Base-by-base conservation (phyloP, 1,140 invertebrate genomes). In the Drosophila sp. region DNA sequence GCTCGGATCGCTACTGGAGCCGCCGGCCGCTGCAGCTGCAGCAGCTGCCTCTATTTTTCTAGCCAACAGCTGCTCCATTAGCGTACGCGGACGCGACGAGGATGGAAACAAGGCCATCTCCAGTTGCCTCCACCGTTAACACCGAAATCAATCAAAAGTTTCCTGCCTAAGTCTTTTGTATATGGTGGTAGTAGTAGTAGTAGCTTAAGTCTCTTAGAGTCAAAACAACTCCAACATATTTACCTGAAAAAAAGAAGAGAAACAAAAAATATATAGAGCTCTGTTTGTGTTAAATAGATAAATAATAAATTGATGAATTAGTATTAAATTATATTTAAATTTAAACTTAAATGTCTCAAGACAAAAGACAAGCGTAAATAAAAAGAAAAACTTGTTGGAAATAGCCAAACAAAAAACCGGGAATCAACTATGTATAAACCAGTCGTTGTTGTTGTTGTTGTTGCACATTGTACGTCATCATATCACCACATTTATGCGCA, bases 1-100 rank as follows among this genome's bases (percentile, higher is more conserved):
- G 87, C 50, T 66, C 54, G 66, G 57, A 65, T 7, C 82, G 90
- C 33, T 92, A 91, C 65, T 54, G 5, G 60, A 35, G 33, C 33
- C 10, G 8, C 58, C 63, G 32, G 44, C 27, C 25, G 23, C 29
- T 6, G 78, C 17, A 35, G 72, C 72, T 11, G 87, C 75, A 1
- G 84, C 85, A 1, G 90, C 90, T 41, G 92, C 93, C 81, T 96
- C 96, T 93, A 96, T 96, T 91, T 96, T 96, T 2, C 95, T 95
- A 25, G 96, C 94, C 44, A 96, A 92, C 55, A 96, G 92, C 60
- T 94, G 94, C 91, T 96, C 96, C 96, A 96, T 96, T 4, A 96
- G 92, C 30, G 95, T 95, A 73, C 95, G 93, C 25, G 95, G 94
- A 60, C 94, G 92, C 71, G 90, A 89, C 4, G 87, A 87, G 30